Base-by-base conservation (phyloP, 2,113 vertebrate species). In the Urocolius indicus region DNA sequence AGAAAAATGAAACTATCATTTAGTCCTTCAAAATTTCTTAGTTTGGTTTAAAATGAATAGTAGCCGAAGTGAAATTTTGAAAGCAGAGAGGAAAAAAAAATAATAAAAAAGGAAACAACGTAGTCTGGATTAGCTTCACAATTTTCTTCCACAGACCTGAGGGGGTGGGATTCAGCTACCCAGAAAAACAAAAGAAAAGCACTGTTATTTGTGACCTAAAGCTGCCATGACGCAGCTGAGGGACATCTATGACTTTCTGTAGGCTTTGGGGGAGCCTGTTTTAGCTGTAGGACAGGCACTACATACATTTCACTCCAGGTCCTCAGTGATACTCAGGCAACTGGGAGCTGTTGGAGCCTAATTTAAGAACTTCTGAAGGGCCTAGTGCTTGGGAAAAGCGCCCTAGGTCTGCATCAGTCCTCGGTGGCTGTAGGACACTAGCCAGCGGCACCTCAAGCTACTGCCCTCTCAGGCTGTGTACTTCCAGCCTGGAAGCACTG, bases 111-210 rank as follows among this genome's bases (percentile, higher is more conserved):
- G 4, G 1, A 67, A 81, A 80, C 5, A 45, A 73, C 90, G 48
- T 18, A 52, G 12, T 9, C 11, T 73, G 21, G 5, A 43, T 86
- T 21, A 63, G 2, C 20, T 51, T 71, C 1, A 41, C 30, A 1
- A 30, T 52, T 89, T 84, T 85, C 2, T 54, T 67, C 8, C 3
- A 27, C 1, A 6, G 29, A 45, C 26, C 18, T 0, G 0, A 75
- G 34, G 16, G 4, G 3, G 6, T 2, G 11, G 23, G n/a, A 67
- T 74, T 71, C 59, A 81, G 32, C 51, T 87, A 46, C 26, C 13
- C 2, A 2, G 43, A 74, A 34, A 84, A 38, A 4, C 4, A 3
- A 46, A 87, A 85, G 12, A 32, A 76, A 62, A 15, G 16, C 13
- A 12, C 9, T 41, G 22, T 77, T 65, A 65, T 13, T 3, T 63